A percentile compares a stretch with the other conserved stretches of the same genome.
These are phyloP conservation scores for Takifugu flavidus DNA, from an alignment of 2,113 vertebrate genomes.

Conservation along the genomic window DNA sequence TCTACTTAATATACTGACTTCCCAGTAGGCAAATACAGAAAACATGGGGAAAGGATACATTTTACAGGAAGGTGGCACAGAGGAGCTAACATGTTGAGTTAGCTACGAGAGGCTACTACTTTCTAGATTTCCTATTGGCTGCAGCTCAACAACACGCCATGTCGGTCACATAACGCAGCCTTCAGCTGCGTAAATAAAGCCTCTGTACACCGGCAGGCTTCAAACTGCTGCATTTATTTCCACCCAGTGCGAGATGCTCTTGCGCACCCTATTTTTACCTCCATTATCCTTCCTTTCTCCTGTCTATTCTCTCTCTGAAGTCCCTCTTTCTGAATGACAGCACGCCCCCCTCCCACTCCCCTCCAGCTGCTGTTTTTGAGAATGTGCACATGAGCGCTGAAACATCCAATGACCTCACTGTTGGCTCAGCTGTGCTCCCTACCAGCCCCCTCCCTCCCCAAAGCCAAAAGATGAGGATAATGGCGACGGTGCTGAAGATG, in stretches of 20 bases:
- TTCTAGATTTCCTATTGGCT: too few relatives aligned
- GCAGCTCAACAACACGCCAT: too few relatives aligned
- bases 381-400: slow-evolving; percentile 38
- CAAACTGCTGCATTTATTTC: not conserved
- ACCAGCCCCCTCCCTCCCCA: not conserved
- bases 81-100: too few relatives aligned
- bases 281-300: not conserved
- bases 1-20: not conserved
- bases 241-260: not conserved
- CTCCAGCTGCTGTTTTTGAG: slow-evolving; percentile 45
- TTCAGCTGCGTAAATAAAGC: too few relatives aligned
- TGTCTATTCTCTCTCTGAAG: not conserved
- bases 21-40: too few relatives aligned
- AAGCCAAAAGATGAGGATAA: slow-evolving; percentile 11
- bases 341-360: slow-evolving; percentile 17
- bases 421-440: slow-evolving; percentile 14
- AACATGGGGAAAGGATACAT: not conserved
- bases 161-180: too few relatives aligned
- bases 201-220: too few relatives aligned
- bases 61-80: not conserved
- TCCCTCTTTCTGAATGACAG: slow-evolving; percentile 28
- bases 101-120: too few relatives aligned
- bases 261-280: not conserved
- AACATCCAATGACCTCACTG: slow-evolving; percentile 35
- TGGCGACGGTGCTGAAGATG: slow-evolving; percentile 7